phyloP scores from a whole-genome alignment of 2,888 invertebrate species.

The Leptopilina syphax region DNA sequence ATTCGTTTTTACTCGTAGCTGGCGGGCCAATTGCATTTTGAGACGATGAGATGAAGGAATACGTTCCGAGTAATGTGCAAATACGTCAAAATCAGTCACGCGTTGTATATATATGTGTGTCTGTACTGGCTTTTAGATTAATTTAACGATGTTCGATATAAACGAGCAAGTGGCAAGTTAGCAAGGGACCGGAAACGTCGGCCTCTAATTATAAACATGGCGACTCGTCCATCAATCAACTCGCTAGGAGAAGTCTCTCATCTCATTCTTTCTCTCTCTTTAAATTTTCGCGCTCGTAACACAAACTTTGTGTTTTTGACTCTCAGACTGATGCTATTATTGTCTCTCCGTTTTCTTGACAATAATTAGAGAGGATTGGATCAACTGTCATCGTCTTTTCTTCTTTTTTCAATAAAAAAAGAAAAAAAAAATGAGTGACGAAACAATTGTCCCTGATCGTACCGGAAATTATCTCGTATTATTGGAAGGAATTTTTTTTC shows the following conservation, averaged over 20 bases:
- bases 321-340: conserved; percentile 64
- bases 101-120: background rate
- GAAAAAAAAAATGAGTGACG: no score
- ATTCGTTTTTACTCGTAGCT: background rate
- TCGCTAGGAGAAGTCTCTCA: conserved; percentile 61
- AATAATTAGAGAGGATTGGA: conserved; percentile 67
- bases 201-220: conserved; percentile 75
- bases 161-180: conserved; percentile 32
- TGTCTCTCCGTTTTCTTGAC: conserved; percentile 59
- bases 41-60: conserved; percentile 15
- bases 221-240: conserved; percentile 75
- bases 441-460: no score
- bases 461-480: no score
- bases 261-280: conserved; percentile 45
- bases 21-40: conserved; percentile 26
- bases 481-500: no score
- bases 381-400: conserved; percentile 37
- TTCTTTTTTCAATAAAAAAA: no score
- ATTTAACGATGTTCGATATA: conserved; percentile 49
- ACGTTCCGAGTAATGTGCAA: background rate
- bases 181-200: conserved; percentile 66
- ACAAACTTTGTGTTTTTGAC: conserved; percentile 46
- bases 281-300: conserved; percentile 48
- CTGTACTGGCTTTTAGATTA: conserved; percentile 32
- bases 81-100: conserved; percentile 40